Base-by-base conservation (phyloP, 2,797 vertebrate species). In the Cossypha dichroa region DNA sequence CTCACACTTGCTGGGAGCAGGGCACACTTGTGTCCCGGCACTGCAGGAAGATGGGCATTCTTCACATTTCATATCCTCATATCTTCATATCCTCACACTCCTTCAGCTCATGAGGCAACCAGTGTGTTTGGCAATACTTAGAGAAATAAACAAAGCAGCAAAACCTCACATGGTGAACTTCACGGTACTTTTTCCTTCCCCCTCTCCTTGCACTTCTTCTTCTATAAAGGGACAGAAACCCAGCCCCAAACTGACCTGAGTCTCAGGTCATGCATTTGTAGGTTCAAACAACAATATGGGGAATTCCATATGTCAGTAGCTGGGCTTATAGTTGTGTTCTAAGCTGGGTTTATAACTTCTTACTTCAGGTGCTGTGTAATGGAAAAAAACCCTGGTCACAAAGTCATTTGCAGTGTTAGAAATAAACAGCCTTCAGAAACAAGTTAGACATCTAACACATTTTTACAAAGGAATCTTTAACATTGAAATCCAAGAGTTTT, bases 21-120 rank as follows among this genome's bases (percentile, higher is more conserved):
- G 26, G 10, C 17, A 64, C 2, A 1, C 8, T 19, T 7, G 28
- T 55, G 31, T 73, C 31, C 43, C 58, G 59, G 31, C 28, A 6
- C 19, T 23, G 28, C 0, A 2, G 40, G 38, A 31, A 56, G 18
- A 14, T 16, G 36, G 33, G 2, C 2, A 0, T 55, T 48, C 60
- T 36, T 36, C 36, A 36, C 36, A 36, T 11, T 36, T 36, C 36
- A 36, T 12, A 36, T 36, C 36, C 36, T 36, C 36, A 36, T 36
- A 36, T 36, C 36, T 36, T 36, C 36, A 36, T 56, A 13, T 60
- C 26, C 41, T 34, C 59, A 40, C 17, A 10, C 3, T 63, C 33
- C 45, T 59, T 38, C 69, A 84, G 49, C 38, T 38, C 25, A 5
- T 16, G 29, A 43, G 68, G 18, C 21, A 85, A 8, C 15, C 23